Evolutionary conservation across 2,113 vertebrate species (phyloP).

Genomic region (Riparia riparia): DNA sequence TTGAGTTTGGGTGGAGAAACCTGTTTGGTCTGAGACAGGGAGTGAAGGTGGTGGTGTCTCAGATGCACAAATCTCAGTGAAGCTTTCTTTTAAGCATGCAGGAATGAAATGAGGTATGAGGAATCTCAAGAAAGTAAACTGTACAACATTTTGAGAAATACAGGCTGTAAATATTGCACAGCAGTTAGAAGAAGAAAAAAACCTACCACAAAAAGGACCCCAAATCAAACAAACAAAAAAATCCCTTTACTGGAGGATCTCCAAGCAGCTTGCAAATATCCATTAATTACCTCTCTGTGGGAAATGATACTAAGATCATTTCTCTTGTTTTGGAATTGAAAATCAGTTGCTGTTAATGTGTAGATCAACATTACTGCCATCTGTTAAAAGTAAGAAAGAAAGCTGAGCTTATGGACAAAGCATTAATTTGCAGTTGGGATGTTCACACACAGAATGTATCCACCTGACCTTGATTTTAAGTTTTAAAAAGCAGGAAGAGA

Average conservation of each 20-base stretch:
- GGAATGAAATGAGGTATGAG: not conserved
- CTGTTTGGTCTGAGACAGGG: not conserved
- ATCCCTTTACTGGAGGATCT: not conserved
- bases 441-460: not conserved
- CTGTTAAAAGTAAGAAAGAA: constrained; percentile 8
- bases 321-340: constrained; percentile 25
- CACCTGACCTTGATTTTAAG: not conserved
- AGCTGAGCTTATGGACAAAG: not conserved
- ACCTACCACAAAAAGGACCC: not conserved
- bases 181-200: not conserved
- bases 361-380: constrained; percentile 7
- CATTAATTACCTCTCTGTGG: constrained; percentile 45
- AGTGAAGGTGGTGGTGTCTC: not conserved
- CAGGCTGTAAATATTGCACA: not conserved
- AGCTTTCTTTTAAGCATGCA: not conserved
- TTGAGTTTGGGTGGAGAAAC: not conserved
- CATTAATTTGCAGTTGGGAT: not conserved
- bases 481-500: not conserved
- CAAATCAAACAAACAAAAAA: not conserved
- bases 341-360: constrained; percentile 19
- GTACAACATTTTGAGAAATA: not conserved
- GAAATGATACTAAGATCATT: constrained; percentile 37
- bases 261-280: constrained; percentile 42
- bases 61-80: not conserved
- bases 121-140: not conserved